These are phyloP conservation scores for Scaptomyza reducta DNA, from an alignment of 2,888 invertebrate genomes.

Conservation along the genomic window DNA sequence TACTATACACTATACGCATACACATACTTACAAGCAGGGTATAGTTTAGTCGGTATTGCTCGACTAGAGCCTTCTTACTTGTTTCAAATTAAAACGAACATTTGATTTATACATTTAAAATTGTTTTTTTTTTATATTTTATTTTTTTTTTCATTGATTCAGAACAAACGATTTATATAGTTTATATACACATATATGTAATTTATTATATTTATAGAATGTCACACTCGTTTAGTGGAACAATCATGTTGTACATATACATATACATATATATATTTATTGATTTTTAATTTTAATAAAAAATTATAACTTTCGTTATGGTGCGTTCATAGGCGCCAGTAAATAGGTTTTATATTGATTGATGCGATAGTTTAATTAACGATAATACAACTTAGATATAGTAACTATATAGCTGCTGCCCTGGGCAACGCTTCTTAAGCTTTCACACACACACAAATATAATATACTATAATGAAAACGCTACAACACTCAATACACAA, in stretches of 20 bases:
- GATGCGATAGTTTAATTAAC: slow-evolving; percentile 31
- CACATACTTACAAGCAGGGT: too few relatives aligned
- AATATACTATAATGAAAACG: too few relatives aligned
- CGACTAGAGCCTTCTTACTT: too few relatives aligned
- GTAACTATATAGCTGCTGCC: slow-evolving; percentile 37
- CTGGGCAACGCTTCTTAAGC: slow-evolving; percentile 43
- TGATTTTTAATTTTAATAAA: background rate
- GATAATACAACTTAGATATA: slow-evolving; percentile 44
- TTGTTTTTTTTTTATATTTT: background rate
- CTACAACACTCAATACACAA: too few relatives aligned
- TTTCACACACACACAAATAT: too few relatives aligned
- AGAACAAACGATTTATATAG: slow-evolving; percentile 60
- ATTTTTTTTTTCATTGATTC: slow-evolving; percentile 69
- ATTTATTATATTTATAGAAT: background rate
- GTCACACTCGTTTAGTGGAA: background rate
- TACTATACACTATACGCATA: too few relatives aligned
- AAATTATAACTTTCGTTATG: slow-evolving; percentile 15
- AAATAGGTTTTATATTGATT: background rate
- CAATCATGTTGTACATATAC: background rate
- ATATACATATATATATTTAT: background rate
- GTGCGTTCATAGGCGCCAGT: slow-evolving; percentile 10
- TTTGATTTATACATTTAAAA: slow-evolving; percentile 44
- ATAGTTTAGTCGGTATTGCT: too few relatives aligned
- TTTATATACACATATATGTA: slow-evolving; percentile 2
- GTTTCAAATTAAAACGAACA: too few relatives aligned